Evolutionary conservation across 2,888 invertebrate genomes (phyloP), one percentile per base, ranked within the genome.

Genomic region (Pterostichus niger): DNA sequence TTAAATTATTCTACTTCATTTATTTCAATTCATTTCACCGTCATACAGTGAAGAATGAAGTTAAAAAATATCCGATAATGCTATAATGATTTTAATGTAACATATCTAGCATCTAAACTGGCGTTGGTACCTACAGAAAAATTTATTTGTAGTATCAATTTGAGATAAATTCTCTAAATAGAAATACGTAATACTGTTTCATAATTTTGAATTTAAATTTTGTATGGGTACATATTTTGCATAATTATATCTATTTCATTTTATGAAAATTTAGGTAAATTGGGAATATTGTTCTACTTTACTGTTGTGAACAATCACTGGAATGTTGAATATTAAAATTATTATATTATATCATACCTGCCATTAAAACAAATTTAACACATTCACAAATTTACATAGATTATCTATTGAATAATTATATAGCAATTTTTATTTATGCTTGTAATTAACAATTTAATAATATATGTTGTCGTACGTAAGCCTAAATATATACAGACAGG

Each of bases 1-100:
- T 82, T 82, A 82, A 82, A 82, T 82, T 82, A 56, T 82, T 82
- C 81, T 82, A 56, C 73, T 71, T 82, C 81, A 71, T 82, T 82
- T 68, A 54, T 71, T 82, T 44, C 73, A 73, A 82, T 82, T 73
- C 71, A 73, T 61, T 81, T 54, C 52, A 73, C 46, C 59, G 13
- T 82, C 76, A 76, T 46, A 46, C 31, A 24, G 11, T 73, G 31
- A 46, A 73, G 31, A 73, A 73, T 73, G 73, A 24, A 73, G 31
- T 33, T 13, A 46, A 73, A 73, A 73, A 73, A 64, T 64, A 40
- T 15, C 64, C 5, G 35, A 64, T 40, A 64, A 64, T 64, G 33
- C 40, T 15, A 9, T 5, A 54, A 9, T 54, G 54, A 6, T 31
- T 64, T 64, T 35, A 13, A 35, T 31, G 64, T 64, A 64, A 64